Evolutionary conservation across 2,888 invertebrate species (phyloP).

Genomic region (Caenorhabditis sp.): DNA sequence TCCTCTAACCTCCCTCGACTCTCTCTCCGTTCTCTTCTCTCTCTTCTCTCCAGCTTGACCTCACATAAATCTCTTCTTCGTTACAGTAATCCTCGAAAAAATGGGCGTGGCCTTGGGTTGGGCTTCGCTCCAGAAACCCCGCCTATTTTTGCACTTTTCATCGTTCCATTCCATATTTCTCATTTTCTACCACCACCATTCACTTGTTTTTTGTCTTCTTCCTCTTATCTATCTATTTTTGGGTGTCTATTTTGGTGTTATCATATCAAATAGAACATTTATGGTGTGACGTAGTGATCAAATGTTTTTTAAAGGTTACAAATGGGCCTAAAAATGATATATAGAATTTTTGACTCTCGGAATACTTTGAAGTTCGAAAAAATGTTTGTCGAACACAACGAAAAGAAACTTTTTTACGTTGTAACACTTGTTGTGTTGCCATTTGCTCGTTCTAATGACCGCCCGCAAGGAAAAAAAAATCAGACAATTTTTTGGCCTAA

Average conservation of each 20-base stretch:
- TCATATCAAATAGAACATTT: background rate
- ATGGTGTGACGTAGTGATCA: background rate
- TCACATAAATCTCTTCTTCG: background rate
- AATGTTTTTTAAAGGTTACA: background rate
- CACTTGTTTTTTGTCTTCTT: background rate
- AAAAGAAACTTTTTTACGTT: too few relatives aligned
- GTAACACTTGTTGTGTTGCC: too few relatives aligned
- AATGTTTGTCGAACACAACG: too few relatives aligned
- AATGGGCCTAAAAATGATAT: too few relatives aligned
- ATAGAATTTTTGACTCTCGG: too few relatives aligned
- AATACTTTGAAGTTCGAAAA: too few relatives aligned
- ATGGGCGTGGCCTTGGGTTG: background rate
- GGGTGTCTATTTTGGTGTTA: background rate
- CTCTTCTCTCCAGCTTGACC: background rate
- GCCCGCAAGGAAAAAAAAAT: too few relatives aligned
- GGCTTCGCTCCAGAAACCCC: background rate
- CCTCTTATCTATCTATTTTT: background rate
- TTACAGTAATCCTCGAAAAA: background rate
- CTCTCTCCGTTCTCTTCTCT: background rate
- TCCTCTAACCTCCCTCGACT: background rate
- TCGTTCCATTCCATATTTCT: background rate
- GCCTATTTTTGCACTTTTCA: background rate
- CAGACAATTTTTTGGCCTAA: too few relatives aligned
- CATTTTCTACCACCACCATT: background rate
- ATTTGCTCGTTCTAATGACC: too few relatives aligned